Conservation (phyloP, 2,113 vertebrate genomes). For the Dipodomys spectabilis region DNA sequence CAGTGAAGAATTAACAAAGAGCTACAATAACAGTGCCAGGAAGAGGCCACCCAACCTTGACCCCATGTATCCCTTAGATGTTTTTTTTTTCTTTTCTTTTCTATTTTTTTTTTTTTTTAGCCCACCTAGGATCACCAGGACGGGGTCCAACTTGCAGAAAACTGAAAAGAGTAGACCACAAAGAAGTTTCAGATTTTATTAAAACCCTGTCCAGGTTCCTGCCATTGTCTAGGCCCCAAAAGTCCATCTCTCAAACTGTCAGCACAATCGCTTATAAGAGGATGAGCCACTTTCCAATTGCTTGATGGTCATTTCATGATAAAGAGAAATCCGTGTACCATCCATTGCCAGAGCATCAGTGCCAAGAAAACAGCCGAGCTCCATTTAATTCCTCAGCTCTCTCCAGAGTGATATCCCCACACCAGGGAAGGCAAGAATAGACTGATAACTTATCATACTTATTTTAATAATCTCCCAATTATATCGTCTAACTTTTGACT, state of each 20-base stretch:
- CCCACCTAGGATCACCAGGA: neutral
- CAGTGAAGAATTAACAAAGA: neutral
- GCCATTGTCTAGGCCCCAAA: neutral
- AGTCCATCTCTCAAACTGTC: neutral
- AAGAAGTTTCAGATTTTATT: neutral
- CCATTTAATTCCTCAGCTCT: neutral
- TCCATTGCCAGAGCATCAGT: neutral
- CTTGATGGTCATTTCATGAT: neutral
- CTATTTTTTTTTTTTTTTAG: neutral
- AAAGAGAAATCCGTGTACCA: conserved; percentile 47
- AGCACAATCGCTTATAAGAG: conserved; percentile 48
- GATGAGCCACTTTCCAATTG: neutral
- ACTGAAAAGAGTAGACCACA: neutral
- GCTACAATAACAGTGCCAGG: neutral
- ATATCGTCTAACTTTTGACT: neutral
- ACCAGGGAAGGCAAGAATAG: neutral
- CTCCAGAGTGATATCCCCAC: neutral
- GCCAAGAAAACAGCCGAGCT: neutral
- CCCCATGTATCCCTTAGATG: neutral
- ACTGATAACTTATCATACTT: neutral
- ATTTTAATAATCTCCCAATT: neutral
- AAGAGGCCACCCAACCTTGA: neutral
- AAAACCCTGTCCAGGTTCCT: neutral
- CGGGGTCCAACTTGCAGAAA: neutral
- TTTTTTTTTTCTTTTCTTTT: neutral